Evolutionary conservation across 2,113 vertebrate species (phyloP), one percentile per base, ranked within the genome.

Genomic region (Oncorhynchus nerka): DNA sequence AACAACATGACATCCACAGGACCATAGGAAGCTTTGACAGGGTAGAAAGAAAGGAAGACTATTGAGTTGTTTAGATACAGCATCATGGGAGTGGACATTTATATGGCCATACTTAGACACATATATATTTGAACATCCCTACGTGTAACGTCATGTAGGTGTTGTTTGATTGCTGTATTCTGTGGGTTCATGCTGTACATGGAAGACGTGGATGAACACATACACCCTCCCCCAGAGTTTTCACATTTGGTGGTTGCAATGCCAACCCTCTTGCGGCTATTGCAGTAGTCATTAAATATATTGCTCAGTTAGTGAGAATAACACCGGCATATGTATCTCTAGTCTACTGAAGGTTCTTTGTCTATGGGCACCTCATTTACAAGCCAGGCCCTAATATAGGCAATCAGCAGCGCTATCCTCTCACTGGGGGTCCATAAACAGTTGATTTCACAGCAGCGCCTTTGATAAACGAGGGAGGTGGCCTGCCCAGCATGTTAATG

Each of bases 401-500:
- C 87, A 89, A 90, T 92, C 84, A 90, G 84, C 84, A 87, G 83
- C 81, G 62, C 74, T 75, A 51, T 71, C 55, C 76, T 81, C 88
- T 85, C 90, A 85, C 88, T 70, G 62, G 83, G 88, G 92, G 84
- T 92, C 83, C 86, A 91, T 90, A 91, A 91, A 91, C 89, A 88
- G 83, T 85, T 87, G 87, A 89, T 91, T 90, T 89, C 87, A 86
- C 86, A 83, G 86, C 85, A 84, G 81, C 75, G 83, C 79, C 84
- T 89, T 86, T 91, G 89, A 93, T 92, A 87, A 90, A 93, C 77
- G 78, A 91, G 86, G 75, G 78, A 83, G 83, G 84, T 83, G 89
- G 88, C 88, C 86, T 84, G 85, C 83, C 75, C 82, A 86, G 87
- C 87, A 92, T 92, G 92, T 90, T 93, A 91, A 89, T 92, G 84